These are phyloP conservation scores for Apamea anceps DNA, from an alignment of 2,888 invertebrate species.

Conservation along the genomic window DNA sequence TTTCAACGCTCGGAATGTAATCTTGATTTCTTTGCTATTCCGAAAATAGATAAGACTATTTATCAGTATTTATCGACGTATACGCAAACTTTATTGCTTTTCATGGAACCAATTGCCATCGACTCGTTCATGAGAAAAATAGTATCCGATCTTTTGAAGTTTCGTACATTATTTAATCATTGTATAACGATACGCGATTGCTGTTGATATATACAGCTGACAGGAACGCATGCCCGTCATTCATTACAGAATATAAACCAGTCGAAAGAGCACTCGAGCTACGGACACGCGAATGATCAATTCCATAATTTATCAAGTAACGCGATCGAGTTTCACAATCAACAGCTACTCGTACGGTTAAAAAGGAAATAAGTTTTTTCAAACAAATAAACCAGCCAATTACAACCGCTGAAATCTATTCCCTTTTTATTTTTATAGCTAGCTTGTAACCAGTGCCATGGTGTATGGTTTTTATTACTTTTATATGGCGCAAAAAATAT, in stretches of 20 bases:
- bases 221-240: slow-evolving; percentile 68
- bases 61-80: slow-evolving; percentile 5
- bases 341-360: slow-evolving; percentile 20
- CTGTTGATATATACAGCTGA: slow-evolving; percentile 46
- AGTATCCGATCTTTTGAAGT: slow-evolving; percentile 33
- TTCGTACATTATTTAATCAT: slow-evolving; percentile 12
- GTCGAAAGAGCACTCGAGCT: slow-evolving; percentile 49
- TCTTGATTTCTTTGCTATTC: slow-evolving; percentile 13
- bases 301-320: slow-evolving; percentile 73
- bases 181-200: slow-evolving; percentile 25
- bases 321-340: slow-evolving; percentile 64
- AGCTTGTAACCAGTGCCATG: slow-evolving; percentile 19
- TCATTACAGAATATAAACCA: slow-evolving; percentile 66
- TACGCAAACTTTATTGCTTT: slow-evolving; percentile 36
- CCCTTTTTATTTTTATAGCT: slow-evolving; percentile 30
- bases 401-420: slow-evolving; percentile 37
- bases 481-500: slow-evolving; percentile 45
- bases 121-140: slow-evolving; percentile 6
- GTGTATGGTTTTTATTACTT: slow-evolving; percentile 49
- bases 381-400: slow-evolving; percentile 68
- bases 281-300: slow-evolving; percentile 72
- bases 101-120: slow-evolving; percentile 29
- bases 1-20: slow-evolving; percentile 41
- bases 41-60: slow-evolving; percentile 36
- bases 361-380: slow-evolving; percentile 72